Evolutionary conservation across 2,888 invertebrate species (phyloP).

Genomic region (Gisinianus flammeolus): DNA sequence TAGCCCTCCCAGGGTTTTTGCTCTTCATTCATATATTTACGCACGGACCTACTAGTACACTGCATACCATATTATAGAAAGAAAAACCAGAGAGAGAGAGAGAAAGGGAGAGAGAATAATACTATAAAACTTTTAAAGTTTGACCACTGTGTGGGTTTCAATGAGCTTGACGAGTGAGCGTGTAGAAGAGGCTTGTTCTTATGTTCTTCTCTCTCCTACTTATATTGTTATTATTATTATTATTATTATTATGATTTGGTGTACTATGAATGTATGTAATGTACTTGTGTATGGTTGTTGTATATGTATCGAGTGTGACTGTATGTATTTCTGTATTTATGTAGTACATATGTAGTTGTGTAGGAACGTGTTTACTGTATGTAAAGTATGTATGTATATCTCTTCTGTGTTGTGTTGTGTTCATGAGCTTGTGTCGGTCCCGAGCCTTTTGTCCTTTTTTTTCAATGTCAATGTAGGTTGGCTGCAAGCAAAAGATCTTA

Average conservation of each 20-base stretch:
- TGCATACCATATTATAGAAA: background rate
- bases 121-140: background rate
- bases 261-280: background rate
- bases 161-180: no score
- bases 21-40: conserved; percentile 42
- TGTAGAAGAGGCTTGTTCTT: background rate
- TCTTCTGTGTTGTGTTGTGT: background rate
- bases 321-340: no score
- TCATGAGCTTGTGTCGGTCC: background rate
- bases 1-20: conserved; percentile 39
- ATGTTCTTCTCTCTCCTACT: background rate
- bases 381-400: background rate
- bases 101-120: background rate
- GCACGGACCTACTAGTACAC: background rate
- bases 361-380: no score
- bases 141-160: no score
- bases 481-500: background rate
- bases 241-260: background rate
- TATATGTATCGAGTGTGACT: no score
- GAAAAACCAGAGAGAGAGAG: no score
- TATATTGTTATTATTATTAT: background rate
- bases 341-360: no score
- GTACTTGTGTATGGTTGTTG: no score
- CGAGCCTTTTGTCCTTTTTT: conserved; percentile 12
- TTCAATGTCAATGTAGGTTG: conserved; percentile 16